These are phyloP conservation scores for Coelopa pilipes DNA, from an alignment of 2,888 invertebrate species.

Conservation along the genomic window DNA sequence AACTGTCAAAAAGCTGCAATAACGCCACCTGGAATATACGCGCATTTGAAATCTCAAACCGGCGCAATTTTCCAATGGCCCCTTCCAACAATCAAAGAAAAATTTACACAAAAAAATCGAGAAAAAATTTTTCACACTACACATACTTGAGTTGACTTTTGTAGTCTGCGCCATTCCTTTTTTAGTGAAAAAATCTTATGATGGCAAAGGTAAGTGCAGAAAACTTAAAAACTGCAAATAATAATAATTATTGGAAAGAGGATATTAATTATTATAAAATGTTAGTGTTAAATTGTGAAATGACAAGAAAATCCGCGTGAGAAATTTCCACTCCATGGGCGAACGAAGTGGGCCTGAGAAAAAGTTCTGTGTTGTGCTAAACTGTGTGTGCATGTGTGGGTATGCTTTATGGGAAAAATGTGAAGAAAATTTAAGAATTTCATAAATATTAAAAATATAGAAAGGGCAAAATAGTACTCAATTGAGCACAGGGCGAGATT, in stretches of 20 bases:
- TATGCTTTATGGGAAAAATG: neutral
- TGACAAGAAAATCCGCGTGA: conserved; percentile 36
- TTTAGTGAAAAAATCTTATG: conserved; percentile 58
- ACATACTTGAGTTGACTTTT: conserved; percentile 58
- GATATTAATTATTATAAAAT: neutral
- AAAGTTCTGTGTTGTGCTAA: conserved; percentile 35
- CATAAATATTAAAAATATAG: conserved; percentile 32
- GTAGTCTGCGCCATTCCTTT: conserved; percentile 59
- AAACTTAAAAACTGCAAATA: conserved; percentile 38
- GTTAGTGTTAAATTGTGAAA: neutral
- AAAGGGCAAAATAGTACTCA: conserved; percentile 52
- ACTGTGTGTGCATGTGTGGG: neutral
- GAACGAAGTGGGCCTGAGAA: conserved; percentile 37
- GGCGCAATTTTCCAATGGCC: conserved; percentile 54
- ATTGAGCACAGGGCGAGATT: conserved; percentile 30
- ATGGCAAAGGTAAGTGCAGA: conserved; percentile 60
- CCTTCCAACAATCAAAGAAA: conserved; percentile 43
- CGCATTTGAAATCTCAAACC: conserved; percentile 52
- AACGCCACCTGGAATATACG: conserved; percentile 43
- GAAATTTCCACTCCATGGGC: conserved; percentile 14
- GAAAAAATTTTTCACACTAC: conserved; percentile 18
- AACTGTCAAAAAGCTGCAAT: conserved; percentile 33
- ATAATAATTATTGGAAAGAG: neutral
- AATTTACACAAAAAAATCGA: conserved; percentile 41
- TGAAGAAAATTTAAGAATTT: neutral